Conservation (phyloP, 2,797 vertebrate genomes). For the Huso huso region DNA sequence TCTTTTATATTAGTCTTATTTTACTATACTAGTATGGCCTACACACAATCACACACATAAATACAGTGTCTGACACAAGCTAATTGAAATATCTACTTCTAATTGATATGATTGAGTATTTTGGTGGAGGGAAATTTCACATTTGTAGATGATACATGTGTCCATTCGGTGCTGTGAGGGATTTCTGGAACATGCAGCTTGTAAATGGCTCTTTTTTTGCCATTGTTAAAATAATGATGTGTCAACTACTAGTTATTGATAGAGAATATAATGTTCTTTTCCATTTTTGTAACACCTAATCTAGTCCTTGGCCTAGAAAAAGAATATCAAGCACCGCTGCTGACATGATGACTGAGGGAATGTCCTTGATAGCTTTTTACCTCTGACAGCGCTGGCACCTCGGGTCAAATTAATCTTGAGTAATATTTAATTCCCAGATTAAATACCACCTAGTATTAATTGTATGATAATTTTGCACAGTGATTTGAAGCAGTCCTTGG, state of each 20-base stretch:
- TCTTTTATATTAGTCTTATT: no score
- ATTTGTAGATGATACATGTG: neutral
- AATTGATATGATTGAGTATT: neutral
- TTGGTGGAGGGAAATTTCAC: neutral
- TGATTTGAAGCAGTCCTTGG: neutral
- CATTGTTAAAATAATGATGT: slow-evolving; percentile 4
- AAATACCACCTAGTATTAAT: neutral
- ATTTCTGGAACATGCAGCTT: neutral
- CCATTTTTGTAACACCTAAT: neutral
- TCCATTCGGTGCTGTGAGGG: neutral
- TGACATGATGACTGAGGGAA: slow-evolving; percentile 2
- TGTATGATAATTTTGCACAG: neutral
- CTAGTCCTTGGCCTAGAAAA: slow-evolving; percentile 1
- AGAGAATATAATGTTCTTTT: neutral
- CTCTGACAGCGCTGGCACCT: neutral
- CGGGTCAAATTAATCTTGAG: neutral
- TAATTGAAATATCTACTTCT: neutral
- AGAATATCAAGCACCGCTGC: neutral
- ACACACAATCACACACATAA: no score
- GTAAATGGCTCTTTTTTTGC: neutral
- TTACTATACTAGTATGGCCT: no score
- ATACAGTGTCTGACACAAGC: no score
- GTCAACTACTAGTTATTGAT: neutral
- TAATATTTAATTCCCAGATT: neutral
- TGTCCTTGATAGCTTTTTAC: slow-evolving; percentile 2